Evolutionary conservation across 2,113 vertebrate species (phyloP).

Genomic region (Globicephala melas): DNA sequence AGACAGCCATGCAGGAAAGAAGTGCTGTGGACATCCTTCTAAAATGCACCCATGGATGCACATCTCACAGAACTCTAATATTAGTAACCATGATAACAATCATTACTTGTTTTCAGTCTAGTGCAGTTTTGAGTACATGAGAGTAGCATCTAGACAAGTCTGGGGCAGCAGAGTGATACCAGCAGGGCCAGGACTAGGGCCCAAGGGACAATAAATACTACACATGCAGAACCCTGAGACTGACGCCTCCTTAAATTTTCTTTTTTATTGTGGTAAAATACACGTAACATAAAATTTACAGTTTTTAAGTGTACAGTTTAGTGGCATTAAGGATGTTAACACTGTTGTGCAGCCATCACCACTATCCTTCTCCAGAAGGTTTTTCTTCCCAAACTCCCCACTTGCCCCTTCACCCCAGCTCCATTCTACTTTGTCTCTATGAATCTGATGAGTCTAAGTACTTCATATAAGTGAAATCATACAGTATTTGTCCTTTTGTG

Average conservation of each 20-base stretch:
- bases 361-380: not conserved
- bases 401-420: accelerated
- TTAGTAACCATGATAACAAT: not conserved
- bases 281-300: not conserved
- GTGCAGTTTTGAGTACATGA: not conserved
- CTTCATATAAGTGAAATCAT: not conserved
- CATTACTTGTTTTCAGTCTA: not conserved
- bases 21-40: not conserved
- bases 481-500: not conserved
- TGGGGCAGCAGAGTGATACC: not conserved
- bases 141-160: not conserved
- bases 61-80: not conserved
- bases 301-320: not conserved
- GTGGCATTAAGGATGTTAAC: not conserved
- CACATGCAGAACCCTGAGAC: not conserved
- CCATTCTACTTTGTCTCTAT: not conserved
- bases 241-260: not conserved
- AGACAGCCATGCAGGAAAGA: not conserved
- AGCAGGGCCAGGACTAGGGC: not conserved
- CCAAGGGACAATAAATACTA: not conserved
- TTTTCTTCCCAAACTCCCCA: not conserved
- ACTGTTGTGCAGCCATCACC: not conserved
- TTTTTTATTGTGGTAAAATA: not conserved
- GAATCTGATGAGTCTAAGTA: not conserved
- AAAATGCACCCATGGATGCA: too few relatives aligned